Evolutionary conservation across 2,113 vertebrate species (phyloP), one percentile per base, ranked within the genome.

Genomic region (Tamias sibiricus): DNA sequence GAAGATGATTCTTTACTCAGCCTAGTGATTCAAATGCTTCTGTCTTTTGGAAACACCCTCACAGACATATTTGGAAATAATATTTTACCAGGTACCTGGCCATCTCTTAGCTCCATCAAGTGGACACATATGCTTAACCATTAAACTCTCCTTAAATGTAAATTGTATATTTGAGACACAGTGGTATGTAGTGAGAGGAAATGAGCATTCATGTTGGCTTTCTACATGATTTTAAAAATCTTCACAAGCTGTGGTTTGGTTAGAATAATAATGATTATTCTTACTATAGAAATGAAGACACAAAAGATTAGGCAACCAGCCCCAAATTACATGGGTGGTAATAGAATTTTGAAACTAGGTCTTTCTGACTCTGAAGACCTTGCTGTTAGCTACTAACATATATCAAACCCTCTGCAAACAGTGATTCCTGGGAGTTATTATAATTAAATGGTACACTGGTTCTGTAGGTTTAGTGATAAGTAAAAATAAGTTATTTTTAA

Each of bases 191-290:
- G 24, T 91, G 42, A 49, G 62, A 93, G 52, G n/a, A 76, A 77
- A 57, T 68, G 28, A 52, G 6, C 12, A 42, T 64, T 95, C 72
- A 64, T 75, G 2, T 85, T 92, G 84, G 42, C 5, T 32, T 91
- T 62, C 44, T 76, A 8, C 72, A 6, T 85, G 40, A 40, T 44
- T 92, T 96, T 81, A 44, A 28, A 87, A 74, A 81, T 95, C 10
- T 87, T 8, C 30, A n/a, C 6, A 91, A 30, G 74, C 42, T 97
- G 4, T 92, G 44, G 44, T 84, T 24, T 72, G 20, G 6, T 37
- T 90, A 83, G n/a, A 30, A 5, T n/a, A n/a, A n/a, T n/a, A 17
- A 81, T 82, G 84, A 54, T 86, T 95, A 83, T 92, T 84, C 16
- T 80, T 94, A 47, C 12, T 87, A 30, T 52, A 87, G 90, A 64